Base-by-base conservation (phyloP, 2,113 vertebrate genomes). In the Callocephalon fimbriatum region DNA sequence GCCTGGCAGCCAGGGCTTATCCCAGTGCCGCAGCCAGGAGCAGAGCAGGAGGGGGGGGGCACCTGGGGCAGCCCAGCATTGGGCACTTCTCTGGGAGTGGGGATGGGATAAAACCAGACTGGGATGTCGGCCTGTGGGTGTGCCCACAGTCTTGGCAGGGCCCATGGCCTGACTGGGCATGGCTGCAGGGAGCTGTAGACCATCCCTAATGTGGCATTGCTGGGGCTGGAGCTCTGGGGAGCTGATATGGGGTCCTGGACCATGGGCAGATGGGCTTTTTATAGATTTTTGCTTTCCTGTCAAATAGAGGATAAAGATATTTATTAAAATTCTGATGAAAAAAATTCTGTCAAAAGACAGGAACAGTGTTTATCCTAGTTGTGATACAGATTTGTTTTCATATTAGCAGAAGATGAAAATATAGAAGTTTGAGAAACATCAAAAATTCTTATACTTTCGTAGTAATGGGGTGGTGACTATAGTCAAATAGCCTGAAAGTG, bases 91-190 rank as follows among this genome's bases (percentile, higher is more conserved):
- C 2, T 6, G 17, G 14, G 9, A 6, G 20, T 7, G 12, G 6
- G 37, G 22, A 16, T 40, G 29, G 40, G 10, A 19, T 2, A 4
- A 53, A 10, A 1, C 17, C 9, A n/a, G 12, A 23, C 15, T 3
- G 11, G 50, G 15, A 50, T 20, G 25, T 79, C 2, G 42, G 45
- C 17, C 32, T 3, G 1, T 3, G 3, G 8, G 9, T 40, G 7
- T 20, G 6, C 8, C 17, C 2, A 1, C 12, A 22, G 32, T 21
- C 5, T 35, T 3, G 1, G 7, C 1, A 22, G 7, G 22, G 8
- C 22, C 58, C 15, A 16, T 26, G 4, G 25, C 42, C 7, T 5
- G 6, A 6, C 17, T 40, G 17, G 7, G 8, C 20, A 80, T 21
- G 16, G 15, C 12, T 62, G 7, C 15, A 25, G 20, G 9, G 2